Conservation (phyloP, 2,888 invertebrate genomes). For the Mesoligia furuncula region DNA sequence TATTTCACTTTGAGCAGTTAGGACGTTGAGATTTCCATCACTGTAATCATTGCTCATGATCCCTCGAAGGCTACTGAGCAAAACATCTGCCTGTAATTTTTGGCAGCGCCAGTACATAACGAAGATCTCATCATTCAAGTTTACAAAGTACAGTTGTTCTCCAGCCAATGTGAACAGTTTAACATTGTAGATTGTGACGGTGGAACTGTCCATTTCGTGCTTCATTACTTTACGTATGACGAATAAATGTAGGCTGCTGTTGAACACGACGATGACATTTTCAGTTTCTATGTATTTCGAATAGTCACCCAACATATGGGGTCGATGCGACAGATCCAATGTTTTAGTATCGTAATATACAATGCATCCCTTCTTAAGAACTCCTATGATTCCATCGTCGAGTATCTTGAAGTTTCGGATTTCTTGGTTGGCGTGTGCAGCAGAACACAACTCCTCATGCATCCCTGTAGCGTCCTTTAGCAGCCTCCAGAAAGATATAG, state of each 20-base stretch:
- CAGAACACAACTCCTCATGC: conserved; percentile 77
- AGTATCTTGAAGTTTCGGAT: conserved; percentile 75
- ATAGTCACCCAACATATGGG: conserved; percentile 72
- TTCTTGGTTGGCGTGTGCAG: conserved; percentile 71
- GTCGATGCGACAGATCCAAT: conserved; percentile 64
- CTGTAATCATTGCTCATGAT: conserved; percentile 73
- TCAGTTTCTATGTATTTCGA: conserved; percentile 76
- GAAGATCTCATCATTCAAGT: conserved; percentile 72
- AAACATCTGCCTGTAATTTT: conserved; percentile 35
- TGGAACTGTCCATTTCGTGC: conserved; percentile 42
- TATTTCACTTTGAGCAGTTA: conserved; percentile 75
- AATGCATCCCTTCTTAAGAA: conserved; percentile 74
- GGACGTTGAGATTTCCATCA: conserved; percentile 67
- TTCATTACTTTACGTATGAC: conserved; percentile 70
- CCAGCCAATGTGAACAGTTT: conserved; percentile 73
- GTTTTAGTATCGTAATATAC: conserved; percentile 78
- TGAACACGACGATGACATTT: conserved; percentile 68
- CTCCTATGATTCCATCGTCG: conserved; percentile 73
- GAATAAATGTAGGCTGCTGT: conserved; percentile 70
- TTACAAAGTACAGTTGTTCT: conserved; percentile 72
- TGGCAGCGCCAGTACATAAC: conserved; percentile 63
- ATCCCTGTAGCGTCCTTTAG: conserved; percentile 71
- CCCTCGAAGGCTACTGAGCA: neutral
- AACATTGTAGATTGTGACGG: conserved; percentile 69
- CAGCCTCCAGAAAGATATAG: conserved; percentile 77